Percentiles rank a stretch among this genome's conserved stretches.
phyloP scores from a whole-genome alignment of 2,113 vertebrate genomes.

The Cyprinodon brontotheroides region DNA sequence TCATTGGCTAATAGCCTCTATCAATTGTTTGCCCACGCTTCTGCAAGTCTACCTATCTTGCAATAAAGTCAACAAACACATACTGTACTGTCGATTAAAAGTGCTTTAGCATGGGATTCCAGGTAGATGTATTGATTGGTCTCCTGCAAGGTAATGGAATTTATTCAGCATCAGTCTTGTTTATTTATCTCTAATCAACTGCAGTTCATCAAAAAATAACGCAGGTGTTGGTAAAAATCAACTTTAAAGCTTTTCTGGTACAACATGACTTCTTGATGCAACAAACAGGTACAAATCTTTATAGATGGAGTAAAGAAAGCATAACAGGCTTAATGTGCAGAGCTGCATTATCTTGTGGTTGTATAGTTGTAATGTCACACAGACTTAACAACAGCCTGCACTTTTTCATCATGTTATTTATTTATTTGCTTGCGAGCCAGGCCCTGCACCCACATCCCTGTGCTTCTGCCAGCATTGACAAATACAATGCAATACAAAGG shows the following conservation, averaged over 20 bases:
- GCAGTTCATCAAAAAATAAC: constrained; percentile 68
- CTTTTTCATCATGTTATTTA: constrained; percentile 64
- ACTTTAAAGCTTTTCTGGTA: constrained; percentile 41
- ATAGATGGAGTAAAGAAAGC: background rate
- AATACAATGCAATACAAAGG: constrained; percentile 64
- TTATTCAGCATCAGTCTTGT: constrained; percentile 76
- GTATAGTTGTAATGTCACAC: constrained; percentile 43
- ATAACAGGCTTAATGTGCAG: constrained; percentile 28
- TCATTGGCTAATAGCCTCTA: constrained; percentile 84
- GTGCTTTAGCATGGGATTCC: constrained; percentile 75
- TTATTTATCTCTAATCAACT: constrained; percentile 73
- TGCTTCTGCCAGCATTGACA: constrained; percentile 58
- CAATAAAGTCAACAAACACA: constrained; percentile 79
- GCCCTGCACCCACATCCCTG: constrained; percentile 46
- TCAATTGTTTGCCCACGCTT: constrained; percentile 79
- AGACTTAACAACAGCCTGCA: constrained; percentile 60
- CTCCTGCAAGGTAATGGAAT: constrained; percentile 72
- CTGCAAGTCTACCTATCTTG: constrained; percentile 65
- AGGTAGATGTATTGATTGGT: constrained; percentile 81
- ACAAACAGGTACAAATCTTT: constrained; percentile 16
- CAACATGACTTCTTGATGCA: constrained; percentile 21
- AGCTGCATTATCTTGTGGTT: constrained; percentile 13
- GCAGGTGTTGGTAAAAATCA: constrained; percentile 38
- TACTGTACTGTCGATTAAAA: constrained; percentile 70
- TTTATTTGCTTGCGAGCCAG: constrained; percentile 63